These are phyloP conservation scores for Sebastes nivosus DNA, from an alignment of 2,797 vertebrate species.

Conservation along the genomic window DNA sequence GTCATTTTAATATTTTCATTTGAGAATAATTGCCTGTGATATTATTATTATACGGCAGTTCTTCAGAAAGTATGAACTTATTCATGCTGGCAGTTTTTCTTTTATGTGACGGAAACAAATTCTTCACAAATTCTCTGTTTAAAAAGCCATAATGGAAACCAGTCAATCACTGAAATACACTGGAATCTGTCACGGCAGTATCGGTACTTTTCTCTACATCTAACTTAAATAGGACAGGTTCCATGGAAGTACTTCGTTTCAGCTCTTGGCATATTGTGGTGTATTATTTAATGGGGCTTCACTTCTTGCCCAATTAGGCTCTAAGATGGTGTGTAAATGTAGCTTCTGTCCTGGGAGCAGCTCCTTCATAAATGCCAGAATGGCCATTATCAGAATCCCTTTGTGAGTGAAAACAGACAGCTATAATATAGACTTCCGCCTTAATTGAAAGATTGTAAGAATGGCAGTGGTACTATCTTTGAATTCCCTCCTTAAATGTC, in stretches of 20 bases:
- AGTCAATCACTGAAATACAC: slow-evolving; percentile 11
- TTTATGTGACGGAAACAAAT: slow-evolving; percentile 1
- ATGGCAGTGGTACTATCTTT: slow-evolving; percentile 46
- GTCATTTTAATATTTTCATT: slow-evolving; percentile 10
- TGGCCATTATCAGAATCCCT: slow-evolving; percentile 78
- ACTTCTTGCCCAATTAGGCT: slow-evolving; percentile 82
- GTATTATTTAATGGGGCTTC: slow-evolving; percentile 74
- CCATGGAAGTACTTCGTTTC: slow-evolving; percentile 39
- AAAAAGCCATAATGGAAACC: not conserved
- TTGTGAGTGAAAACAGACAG: slow-evolving; percentile 74
- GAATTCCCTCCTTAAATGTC: slow-evolving; percentile 74
- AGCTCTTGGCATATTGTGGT: slow-evolving; percentile 54
- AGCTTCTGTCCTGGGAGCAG: slow-evolving; percentile 62
- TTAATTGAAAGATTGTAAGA: slow-evolving; percentile 81
- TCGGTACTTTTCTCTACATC: slow-evolving; percentile 25
- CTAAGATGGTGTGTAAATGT: slow-evolving; percentile 73
- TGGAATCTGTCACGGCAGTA: slow-evolving; percentile 23
- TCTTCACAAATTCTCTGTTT: not conserved
- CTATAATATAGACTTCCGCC: slow-evolving; percentile 51
- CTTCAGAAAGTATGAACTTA: not conserved
- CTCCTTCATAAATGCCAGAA: slow-evolving; percentile 81
- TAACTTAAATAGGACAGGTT: slow-evolving; percentile 53
- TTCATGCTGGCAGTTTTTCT: not conserved
- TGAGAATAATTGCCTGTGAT: slow-evolving; percentile 30
- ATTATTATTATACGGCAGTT: not conserved